Percentiles rank a stretch among this genome's conserved stretches.
These are phyloP conservation scores for Meriones psammophilus DNA, from an alignment of 2,797 vertebrate genomes.

Conservation along the genomic window DNA sequence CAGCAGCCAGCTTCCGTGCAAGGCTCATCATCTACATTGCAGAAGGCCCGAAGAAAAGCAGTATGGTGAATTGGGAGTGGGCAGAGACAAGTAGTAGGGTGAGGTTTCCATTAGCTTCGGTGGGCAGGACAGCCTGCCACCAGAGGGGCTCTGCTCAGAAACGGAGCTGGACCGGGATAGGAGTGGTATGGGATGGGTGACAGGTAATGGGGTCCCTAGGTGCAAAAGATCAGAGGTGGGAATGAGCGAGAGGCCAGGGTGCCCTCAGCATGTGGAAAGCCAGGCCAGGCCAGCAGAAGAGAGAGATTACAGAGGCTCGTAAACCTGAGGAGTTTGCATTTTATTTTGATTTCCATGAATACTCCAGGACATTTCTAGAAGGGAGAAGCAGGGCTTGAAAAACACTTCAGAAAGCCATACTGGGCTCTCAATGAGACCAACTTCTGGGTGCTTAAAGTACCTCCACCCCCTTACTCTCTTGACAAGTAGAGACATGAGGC, in stretches of 20 bases:
- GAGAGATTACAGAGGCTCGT: neutral
- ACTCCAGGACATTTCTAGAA: neutral
- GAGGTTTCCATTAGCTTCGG: neutral
- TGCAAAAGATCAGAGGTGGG: neutral
- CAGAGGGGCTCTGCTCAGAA: too few species aligned
- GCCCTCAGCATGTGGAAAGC: neutral
- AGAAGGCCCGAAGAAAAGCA: neutral
- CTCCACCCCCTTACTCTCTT: neutral
- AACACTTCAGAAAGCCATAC: neutral
- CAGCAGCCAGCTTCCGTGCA: too few species aligned
- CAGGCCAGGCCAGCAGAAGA: neutral
- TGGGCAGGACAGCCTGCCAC: neutral
- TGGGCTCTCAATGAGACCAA: neutral
- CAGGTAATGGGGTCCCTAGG: neutral
- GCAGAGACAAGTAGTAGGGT: neutral
- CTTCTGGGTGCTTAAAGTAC: fast-evolving
- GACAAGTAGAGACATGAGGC: neutral
- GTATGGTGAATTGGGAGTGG: neutral
- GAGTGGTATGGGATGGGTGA: neutral
- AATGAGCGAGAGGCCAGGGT: neutral
- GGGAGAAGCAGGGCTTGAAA: neutral
- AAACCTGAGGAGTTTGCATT: neutral
- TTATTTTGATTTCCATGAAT: neutral
- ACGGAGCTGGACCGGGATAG: neutral
- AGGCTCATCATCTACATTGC: neutral